phyloP scores from a whole-genome alignment of 2,888 invertebrate species.

The Meteorus colon region DNA sequence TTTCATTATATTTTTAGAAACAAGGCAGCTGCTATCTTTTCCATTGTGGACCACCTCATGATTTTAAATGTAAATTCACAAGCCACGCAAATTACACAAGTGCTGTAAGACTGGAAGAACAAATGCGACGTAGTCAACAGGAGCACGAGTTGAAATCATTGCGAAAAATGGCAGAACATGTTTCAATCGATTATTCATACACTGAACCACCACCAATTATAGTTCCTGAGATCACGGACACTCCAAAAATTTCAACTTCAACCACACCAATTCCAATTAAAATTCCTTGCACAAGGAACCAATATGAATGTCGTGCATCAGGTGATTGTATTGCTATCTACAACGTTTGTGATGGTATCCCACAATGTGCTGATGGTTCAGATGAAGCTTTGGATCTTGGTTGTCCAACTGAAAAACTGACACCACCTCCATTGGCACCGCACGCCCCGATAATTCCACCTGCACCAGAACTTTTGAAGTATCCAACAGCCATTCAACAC shows the following conservation, averaged over 20 bases:
- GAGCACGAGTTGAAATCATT: slow-evolving; percentile 83
- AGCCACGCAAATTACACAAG: slow-evolving; percentile 91
- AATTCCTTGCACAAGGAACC: slow-evolving; percentile 84
- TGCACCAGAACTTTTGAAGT: slow-evolving; percentile 55
- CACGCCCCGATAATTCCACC: slow-evolving; percentile 53
- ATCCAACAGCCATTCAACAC: slow-evolving; percentile 63
- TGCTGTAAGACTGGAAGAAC: slow-evolving; percentile 83
- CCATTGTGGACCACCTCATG: slow-evolving; percentile 91
- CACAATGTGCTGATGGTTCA: slow-evolving; percentile 92
- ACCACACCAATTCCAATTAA: slow-evolving; percentile 60
- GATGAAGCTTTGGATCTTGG: slow-evolving; percentile 91
- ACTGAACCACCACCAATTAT: slow-evolving; percentile 54
- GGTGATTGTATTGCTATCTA: slow-evolving; percentile 96
- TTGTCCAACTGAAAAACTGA: slow-evolving; percentile 78
- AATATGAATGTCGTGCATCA: slow-evolving; percentile 89
- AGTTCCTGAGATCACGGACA: slow-evolving; percentile 51
- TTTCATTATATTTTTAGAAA: slow-evolving; percentile 74
- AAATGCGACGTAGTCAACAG: slow-evolving; percentile 82
- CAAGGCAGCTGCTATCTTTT: slow-evolving; percentile 93
- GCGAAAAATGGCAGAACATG: slow-evolving; percentile 63
- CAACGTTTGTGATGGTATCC: slow-evolving; percentile 95
- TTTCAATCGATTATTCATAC: slow-evolving; percentile 59
- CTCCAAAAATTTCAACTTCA: slow-evolving; percentile 53
- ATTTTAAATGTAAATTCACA: slow-evolving; percentile 95
- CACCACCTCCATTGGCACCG: slow-evolving; percentile 62